These are phyloP conservation scores for Cepaea nemoralis DNA, from an alignment of 1,140 invertebrate genomes.

Conservation along the genomic window DNA sequence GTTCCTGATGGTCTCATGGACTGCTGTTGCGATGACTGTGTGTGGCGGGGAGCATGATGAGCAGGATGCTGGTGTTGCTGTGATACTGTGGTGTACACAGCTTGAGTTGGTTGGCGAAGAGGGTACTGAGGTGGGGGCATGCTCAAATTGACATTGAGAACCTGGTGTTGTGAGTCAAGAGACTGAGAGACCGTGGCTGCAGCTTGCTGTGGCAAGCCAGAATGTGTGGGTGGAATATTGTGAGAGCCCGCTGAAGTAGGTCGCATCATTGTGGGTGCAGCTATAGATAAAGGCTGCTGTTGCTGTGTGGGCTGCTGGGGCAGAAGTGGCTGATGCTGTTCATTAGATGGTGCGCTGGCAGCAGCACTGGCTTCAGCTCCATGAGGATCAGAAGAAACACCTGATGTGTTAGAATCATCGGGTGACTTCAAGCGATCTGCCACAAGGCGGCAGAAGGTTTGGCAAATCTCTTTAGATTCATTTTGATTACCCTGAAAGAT, in stretches of 20 bases:
- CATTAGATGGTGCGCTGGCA: neutral
- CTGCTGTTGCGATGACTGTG: constrained; percentile 25
- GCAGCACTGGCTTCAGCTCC: neutral
- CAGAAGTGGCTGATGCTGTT: neutral
- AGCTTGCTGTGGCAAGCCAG: constrained; percentile 7
- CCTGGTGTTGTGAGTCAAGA: neutral
- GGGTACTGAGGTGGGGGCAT: constrained; percentile 13
- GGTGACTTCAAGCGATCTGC: constrained; percentile 19
- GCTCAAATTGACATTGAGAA: constrained; percentile 2
- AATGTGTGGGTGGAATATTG: neutral
- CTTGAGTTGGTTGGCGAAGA: neutral
- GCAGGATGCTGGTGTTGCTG: constrained; percentile 18
- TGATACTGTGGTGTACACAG: neutral
- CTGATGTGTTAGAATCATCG: constrained; percentile 2
- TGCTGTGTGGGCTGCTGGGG: neutral
- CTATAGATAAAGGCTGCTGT: constrained; percentile 3
- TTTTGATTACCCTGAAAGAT: neutral
- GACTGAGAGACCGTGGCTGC: neutral
- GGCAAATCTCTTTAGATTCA: constrained; percentile 19
- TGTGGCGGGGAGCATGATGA: neutral
- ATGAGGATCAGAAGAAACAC: too few relatives aligned
- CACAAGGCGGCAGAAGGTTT: constrained; percentile 4
- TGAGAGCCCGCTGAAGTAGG: neutral
- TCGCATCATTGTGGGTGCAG: neutral
- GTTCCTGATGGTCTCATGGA: neutral